Conservation (phyloP, 2,113 vertebrate species). For the Sphyrna mokarran region DNA sequence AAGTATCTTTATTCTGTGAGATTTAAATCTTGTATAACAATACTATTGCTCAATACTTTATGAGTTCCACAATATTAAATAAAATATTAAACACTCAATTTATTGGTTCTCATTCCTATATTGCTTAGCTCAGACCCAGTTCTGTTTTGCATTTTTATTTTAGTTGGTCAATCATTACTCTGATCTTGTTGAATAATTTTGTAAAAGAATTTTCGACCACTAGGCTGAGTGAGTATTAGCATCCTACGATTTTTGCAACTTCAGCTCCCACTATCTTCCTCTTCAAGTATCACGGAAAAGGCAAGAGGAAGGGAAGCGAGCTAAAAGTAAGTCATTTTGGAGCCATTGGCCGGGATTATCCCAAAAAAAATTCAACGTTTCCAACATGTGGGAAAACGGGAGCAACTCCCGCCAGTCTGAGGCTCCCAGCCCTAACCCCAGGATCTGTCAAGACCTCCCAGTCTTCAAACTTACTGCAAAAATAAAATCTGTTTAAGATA, state of each 20-base stretch:
- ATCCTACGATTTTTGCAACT: not conserved
- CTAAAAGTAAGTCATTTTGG: slow-evolving; percentile 51
- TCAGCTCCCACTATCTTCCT: not conserved
- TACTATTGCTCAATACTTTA: not conserved
- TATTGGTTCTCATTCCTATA: not conserved
- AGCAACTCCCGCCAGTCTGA: not conserved
- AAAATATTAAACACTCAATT: not conserved
- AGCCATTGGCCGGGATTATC: slow-evolving; percentile 44
- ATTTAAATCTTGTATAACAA: slow-evolving; percentile 12
- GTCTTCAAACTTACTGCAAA: slow-evolving; percentile 60
- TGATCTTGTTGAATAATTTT: not conserved
- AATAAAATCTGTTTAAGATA: slow-evolving; percentile 58
- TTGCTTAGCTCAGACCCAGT: not conserved
- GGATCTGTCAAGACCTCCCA: slow-evolving; percentile 55
- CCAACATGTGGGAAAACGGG: too few relatives aligned
- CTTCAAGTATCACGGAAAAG: too few relatives aligned
- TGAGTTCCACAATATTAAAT: slow-evolving; percentile 30
- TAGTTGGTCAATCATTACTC: not conserved
- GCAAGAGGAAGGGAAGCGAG: not conserved
- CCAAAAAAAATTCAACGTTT: too few relatives aligned
- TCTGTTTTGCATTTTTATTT: not conserved
- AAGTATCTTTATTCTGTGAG: slow-evolving; percentile 15
- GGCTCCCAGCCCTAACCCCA: slow-evolving; percentile 55
- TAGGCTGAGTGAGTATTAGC: not conserved
- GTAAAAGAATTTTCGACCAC: not conserved